These are phyloP conservation scores for Dromiciops gliroides DNA, from an alignment of 2,113 vertebrate species.

Conservation along the genomic window DNA sequence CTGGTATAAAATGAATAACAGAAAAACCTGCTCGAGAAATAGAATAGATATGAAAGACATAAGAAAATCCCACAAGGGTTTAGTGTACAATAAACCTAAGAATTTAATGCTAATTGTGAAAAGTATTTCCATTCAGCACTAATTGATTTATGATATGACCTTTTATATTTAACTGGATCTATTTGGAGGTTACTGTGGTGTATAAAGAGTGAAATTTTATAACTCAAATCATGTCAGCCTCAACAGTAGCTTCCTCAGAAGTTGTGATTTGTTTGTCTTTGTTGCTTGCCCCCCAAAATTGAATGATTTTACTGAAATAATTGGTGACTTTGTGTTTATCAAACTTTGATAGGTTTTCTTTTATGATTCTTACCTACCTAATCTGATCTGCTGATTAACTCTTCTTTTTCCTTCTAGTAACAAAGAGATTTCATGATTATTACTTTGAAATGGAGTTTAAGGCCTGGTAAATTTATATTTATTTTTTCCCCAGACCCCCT, in stretches of 20 bases:
- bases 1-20: not conserved
- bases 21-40: not conserved
- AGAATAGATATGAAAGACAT: not conserved
- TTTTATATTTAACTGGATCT: not conserved
- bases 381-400: not conserved
- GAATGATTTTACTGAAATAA: not conserved
- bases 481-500: not conserved
- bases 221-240: not conserved
- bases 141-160: not conserved
- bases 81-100: not conserved
- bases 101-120: not conserved
- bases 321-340: not conserved
- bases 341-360: not conserved
- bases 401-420: not conserved
- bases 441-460: not conserved
- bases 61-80: not conserved
- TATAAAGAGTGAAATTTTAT: not conserved
- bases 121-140: not conserved
- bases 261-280: not conserved
- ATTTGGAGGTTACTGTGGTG: not conserved
- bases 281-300: rapidly evolving
- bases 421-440: not conserved
- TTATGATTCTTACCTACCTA: not conserved
- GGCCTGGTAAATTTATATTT: not conserved
- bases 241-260: not conserved